Evolutionary conservation across 2,113 vertebrate species (phyloP).

Genomic region (Dicrurus megarhynchus): DNA sequence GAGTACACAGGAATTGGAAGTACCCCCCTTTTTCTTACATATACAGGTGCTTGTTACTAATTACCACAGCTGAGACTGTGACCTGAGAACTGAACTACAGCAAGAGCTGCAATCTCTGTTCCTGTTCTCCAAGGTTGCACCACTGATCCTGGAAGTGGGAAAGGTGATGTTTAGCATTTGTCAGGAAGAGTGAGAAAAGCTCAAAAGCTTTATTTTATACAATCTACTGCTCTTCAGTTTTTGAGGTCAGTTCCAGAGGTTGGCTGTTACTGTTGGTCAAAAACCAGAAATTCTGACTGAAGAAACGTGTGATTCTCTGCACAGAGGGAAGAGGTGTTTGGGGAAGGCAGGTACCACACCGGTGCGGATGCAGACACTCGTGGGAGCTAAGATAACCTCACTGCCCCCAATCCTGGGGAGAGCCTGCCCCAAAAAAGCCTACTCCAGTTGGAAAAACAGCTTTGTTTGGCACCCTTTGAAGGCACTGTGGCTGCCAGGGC

Average conservation of each 20-base stretch:
- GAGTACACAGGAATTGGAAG: background rate
- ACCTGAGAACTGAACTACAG: background rate
- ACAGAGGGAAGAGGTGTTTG: background rate
- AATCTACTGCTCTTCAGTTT: background rate
- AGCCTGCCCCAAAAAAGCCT: background rate
- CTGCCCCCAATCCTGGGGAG: background rate
- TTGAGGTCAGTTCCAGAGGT: background rate
- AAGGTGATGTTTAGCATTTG: background rate
- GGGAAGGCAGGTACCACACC: background rate
- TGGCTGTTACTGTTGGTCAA: background rate
- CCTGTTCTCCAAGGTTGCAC: background rate
- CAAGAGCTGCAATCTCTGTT: background rate
- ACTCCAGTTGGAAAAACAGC: background rate
- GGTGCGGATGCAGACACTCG: rapidly evolving
- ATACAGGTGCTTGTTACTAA: background rate
- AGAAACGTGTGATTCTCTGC: background rate
- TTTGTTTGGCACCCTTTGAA: background rate
- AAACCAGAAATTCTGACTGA: background rate
- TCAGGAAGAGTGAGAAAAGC: background rate
- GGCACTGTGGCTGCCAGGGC: background rate
- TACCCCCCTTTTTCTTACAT: background rate
- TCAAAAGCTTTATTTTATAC: background rate
- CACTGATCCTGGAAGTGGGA: background rate
- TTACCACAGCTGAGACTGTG: background rate
- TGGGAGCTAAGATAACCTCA: background rate